phyloP scores from a whole-genome alignment of 2,888 invertebrate genomes.

The Dolichomitus sp. region DNA sequence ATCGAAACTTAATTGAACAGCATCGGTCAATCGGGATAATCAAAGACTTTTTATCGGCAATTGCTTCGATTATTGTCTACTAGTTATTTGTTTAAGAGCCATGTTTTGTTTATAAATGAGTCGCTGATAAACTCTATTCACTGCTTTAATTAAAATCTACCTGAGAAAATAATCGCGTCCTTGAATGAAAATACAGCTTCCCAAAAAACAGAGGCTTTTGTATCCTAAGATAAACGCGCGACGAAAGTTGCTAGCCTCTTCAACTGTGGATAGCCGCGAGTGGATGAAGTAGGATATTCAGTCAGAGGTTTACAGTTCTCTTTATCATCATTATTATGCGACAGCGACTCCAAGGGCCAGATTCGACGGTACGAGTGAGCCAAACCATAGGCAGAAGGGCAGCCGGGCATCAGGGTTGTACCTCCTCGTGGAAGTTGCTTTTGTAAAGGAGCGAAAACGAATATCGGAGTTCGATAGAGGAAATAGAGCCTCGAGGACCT shows the following conservation, averaged over 20 bases:
- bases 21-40: too few species aligned
- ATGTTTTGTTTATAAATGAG: not conserved
- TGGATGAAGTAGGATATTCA: not conserved
- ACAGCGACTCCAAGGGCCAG: conserved; percentile 35
- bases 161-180: not conserved
- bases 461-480: conserved; percentile 81
- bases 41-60: too few species aligned
- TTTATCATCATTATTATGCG: conserved; percentile 21
- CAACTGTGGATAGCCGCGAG: not conserved
- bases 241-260: conserved; percentile 4
- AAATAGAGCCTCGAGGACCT: conserved; percentile 78
- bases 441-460: conserved; percentile 72
- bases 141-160: not conserved
- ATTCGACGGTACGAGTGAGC: conserved; percentile 2
- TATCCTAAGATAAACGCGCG: not conserved
- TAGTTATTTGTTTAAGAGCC: too few species aligned
- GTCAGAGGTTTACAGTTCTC: conserved; percentile 12
- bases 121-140: not conserved
- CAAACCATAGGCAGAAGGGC: conserved; percentile 33
- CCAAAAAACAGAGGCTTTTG: not conserved
- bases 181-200: not conserved
- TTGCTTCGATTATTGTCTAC: too few species aligned
- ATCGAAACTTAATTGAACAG: not conserved
- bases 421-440: conserved; percentile 70
- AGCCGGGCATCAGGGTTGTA: conserved; percentile 61